Evolutionary conservation across 2,113 vertebrate species (phyloP).

Genomic region (Psittacula cyanocephala): DNA sequence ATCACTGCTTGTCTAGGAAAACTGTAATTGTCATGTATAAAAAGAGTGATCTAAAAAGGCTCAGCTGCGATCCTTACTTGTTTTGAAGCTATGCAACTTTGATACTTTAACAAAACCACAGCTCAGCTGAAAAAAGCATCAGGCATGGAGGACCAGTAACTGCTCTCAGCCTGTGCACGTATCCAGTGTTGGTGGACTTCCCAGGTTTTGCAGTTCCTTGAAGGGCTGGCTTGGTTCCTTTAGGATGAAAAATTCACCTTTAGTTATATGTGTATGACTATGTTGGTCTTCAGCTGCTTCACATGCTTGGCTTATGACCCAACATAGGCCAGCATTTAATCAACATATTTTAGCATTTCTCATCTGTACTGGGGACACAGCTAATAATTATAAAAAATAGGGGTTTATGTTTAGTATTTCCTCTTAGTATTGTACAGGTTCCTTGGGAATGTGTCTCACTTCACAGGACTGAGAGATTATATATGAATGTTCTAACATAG

Average conservation of each 20-base stretch:
- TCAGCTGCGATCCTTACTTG: neutral
- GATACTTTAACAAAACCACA: neutral
- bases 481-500: neutral
- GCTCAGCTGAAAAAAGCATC: neutral
- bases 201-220: neutral
- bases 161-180: neutral
- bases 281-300: neutral
- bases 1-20: neutral
- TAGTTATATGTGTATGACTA: neutral
- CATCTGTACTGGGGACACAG: neutral
- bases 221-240: neutral
- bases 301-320: neutral
- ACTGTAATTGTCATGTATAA: neutral
- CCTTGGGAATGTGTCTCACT: neutral
- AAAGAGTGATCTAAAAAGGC: neutral
- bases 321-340: neutral
- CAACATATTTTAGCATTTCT: neutral
- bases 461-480: neutral
- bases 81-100: neutral
- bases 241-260: neutral
- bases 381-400: neutral
- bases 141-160: neutral
- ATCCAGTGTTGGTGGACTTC: fast-evolving
- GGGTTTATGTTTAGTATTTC: neutral
- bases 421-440: neutral